Percentiles rank a stretch among this genome's conserved stretches.
These are phyloP conservation scores for Aphis craccivora DNA, from an alignment of 1,140 invertebrate species.

Conservation along the genomic window DNA sequence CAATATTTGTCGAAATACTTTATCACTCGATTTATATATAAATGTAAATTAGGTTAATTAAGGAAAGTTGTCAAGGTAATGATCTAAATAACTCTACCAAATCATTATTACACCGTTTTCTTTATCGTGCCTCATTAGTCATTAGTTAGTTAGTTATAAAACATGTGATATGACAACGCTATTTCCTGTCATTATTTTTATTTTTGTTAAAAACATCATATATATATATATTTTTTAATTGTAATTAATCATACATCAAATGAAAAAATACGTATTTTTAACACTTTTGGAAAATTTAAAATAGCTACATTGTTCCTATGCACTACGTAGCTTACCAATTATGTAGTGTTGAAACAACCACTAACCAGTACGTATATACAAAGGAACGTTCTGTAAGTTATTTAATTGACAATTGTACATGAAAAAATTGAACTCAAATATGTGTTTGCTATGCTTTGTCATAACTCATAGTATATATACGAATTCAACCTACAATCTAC, in stretches of 20 bases:
- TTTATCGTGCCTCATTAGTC: neutral
- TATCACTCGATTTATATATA: neutral
- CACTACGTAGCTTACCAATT: neutral
- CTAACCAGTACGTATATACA: neutral
- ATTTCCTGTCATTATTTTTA: slow-evolving; percentile 16
- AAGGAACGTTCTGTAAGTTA: neutral
- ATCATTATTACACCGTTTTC: neutral
- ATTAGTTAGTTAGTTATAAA: neutral
- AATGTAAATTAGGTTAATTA: slow-evolving; percentile 9
- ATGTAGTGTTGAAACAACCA: neutral
- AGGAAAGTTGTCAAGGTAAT: neutral
- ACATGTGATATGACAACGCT: slow-evolving; percentile 26
- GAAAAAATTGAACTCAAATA: neutral
- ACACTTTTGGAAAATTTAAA: neutral
- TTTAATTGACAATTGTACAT: neutral
- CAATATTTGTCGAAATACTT: neutral
- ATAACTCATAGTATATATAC: too few species aligned
- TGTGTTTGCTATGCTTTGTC: neutral
- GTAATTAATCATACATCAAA: neutral
- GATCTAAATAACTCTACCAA: neutral
- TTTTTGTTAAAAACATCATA: neutral
- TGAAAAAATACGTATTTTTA: neutral
- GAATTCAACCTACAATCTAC: neutral
- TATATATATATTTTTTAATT: neutral
- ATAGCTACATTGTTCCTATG: neutral